Evolutionary conservation across 2,888 invertebrate genomes (phyloP), one percentile per base, ranked within the genome.

Genomic region (Lymantria monacha): DNA sequence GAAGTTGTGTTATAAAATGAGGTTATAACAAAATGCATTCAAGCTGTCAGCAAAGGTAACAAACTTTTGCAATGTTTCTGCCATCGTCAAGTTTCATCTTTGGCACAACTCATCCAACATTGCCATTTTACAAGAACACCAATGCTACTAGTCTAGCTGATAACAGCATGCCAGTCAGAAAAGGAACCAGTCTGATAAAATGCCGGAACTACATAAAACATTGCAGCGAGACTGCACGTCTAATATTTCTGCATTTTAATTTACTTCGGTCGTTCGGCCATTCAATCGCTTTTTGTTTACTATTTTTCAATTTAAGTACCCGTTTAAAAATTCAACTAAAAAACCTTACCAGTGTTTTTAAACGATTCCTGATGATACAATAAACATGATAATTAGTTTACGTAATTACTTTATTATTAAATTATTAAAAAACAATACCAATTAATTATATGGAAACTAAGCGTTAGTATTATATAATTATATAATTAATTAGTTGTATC

Each of bases 241-340:
- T 69, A 72, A 71, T 73, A 73, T 76, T 77, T 76, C 59, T 69
- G 59, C 68, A 59, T 76, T 79, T 80, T 74, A 74, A 77, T 76
- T 80, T 75, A 63, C 66, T 66, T 62, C 65, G 57, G 66, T 65
- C 62, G 50, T 59, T 50, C 45, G 56, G 54, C 62, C 50, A 66
- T 61, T 55, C 56, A 50, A 22, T 22, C 2, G 22, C 5, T 63
- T 70, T 66, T 69, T 67, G 63, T 70, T 62, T 68, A 60, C 50
- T 54, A 66, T 71, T 76, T 64, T 74, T 66, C 63, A 71, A 52
- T 53, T 69, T 61, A 69, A 69, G 65, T 56, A 63, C 46, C 51
- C 49, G 5, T 22, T 22, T 22, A 22, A 22, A 22, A 22, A 22
- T 22, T 22, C 3, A 22, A 22, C 22, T 22, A 22, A 22, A n/a